Evolutionary conservation across 2,888 invertebrate genomes (phyloP).

Genomic region (Ptilodon capucinus): DNA sequence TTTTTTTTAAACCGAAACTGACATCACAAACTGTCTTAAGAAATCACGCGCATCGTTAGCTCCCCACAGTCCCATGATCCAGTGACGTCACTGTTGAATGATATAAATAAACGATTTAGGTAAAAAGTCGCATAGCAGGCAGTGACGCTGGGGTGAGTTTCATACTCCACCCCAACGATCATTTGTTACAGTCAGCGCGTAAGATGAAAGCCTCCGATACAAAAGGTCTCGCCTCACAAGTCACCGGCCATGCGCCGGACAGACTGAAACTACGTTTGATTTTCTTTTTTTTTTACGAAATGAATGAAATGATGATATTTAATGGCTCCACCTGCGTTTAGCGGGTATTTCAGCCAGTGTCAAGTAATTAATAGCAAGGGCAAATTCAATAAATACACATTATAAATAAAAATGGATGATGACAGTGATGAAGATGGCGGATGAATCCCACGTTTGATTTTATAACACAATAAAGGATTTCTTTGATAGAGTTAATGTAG

Average conservation of each 20-base stretch:
- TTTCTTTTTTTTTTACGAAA: too few species aligned
- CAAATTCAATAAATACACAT: too few species aligned
- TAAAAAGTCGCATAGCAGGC: constrained; percentile 42
- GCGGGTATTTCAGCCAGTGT: too few species aligned
- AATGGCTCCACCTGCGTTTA: too few species aligned
- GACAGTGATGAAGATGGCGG: too few species aligned
- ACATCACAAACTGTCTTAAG: background rate
- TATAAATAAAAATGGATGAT: too few species aligned
- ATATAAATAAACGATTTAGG: constrained; percentile 35
- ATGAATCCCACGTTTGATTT: too few species aligned
- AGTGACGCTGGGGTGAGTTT: constrained; percentile 20
- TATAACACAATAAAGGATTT: too few species aligned
- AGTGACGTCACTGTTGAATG: constrained; percentile 18
- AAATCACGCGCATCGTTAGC: background rate
- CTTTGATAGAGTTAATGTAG: too few species aligned
- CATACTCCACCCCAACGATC: constrained; percentile 46
- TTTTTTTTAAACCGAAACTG: background rate
- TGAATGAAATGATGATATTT: too few species aligned
- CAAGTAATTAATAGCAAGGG: too few species aligned
- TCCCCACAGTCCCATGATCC: constrained; percentile 1
- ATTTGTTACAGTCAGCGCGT: constrained; percentile 74
- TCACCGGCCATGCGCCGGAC: constrained; percentile 56
- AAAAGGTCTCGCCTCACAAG: constrained; percentile 70
- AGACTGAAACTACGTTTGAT: too few species aligned
- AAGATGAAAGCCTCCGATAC: constrained; percentile 72